Conservation (phyloP, 2,888 invertebrate species). For the Tuberolachnus salignus region DNA sequence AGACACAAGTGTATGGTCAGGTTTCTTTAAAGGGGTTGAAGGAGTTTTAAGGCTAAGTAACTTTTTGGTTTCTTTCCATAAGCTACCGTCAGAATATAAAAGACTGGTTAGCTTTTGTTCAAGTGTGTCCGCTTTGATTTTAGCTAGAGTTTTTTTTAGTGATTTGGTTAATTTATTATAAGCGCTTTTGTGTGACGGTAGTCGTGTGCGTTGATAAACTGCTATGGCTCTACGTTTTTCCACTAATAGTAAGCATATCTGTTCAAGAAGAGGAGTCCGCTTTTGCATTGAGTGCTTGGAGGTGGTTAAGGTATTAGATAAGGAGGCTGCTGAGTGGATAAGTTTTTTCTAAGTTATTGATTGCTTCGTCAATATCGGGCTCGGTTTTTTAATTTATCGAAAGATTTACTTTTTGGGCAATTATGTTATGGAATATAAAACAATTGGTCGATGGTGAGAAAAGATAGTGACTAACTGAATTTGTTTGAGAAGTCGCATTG, state of each 20-base stretch:
- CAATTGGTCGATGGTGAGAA: background rate
- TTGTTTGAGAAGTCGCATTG: background rate
- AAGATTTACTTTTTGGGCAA: no score
- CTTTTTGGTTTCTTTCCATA: no score
- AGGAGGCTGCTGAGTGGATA: background rate
- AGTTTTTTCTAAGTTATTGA: background rate
- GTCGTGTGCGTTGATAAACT: background rate
- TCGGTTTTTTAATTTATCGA: background rate
- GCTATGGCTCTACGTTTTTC: slow-evolving; percentile 1
- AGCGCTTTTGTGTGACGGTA: background rate
- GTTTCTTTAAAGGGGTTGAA: background rate
- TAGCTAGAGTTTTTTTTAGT: background rate
- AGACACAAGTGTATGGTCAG: slow-evolving; percentile 1
- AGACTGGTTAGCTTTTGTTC: no score
- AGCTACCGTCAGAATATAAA: no score
- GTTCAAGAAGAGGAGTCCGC: background rate
- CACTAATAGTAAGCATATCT: background rate
- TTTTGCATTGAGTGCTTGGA: slow-evolving; percentile 6
- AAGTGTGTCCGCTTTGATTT: no score
- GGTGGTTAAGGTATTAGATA: background rate
- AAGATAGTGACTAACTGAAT: background rate
- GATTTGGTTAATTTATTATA: slow-evolving; percentile 9
- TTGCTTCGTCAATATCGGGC: background rate
- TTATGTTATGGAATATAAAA: no score
- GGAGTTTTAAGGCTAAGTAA: slow-evolving; percentile 1